Conservation (phyloP, 2,797 vertebrate genomes). For the Chromobotia macracanthus region DNA sequence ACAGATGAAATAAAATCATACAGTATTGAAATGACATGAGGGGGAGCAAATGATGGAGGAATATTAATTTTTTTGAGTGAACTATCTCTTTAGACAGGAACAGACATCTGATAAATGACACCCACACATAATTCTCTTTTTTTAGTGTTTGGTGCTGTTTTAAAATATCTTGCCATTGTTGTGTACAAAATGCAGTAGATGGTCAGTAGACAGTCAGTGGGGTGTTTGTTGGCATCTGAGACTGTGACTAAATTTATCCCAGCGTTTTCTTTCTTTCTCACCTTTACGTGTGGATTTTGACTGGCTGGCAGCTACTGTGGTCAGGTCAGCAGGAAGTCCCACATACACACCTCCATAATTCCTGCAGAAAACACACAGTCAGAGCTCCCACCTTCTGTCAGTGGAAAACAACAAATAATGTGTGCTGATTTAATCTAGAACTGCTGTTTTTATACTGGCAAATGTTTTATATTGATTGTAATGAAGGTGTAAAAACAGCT, state of each 20-base stretch:
- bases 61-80: too few species aligned
- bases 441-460: background rate
- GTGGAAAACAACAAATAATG: background rate
- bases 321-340: conserved; percentile 85
- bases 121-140: conserved; percentile 12
- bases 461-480: too few species aligned
- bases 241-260: background rate
- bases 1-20: too few species aligned
- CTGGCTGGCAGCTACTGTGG: conserved; percentile 80
- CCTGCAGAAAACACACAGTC: conserved; percentile 68
- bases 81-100: too few species aligned
- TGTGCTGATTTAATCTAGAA: background rate
- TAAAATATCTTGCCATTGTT: background rate
- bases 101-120: too few species aligned
- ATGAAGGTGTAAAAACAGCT: conserved; percentile 22
- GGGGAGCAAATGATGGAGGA: too few species aligned
- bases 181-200: too few species aligned
- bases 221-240: background rate
- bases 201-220: too few species aligned
- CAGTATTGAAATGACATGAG: too few species aligned
- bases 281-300: conserved; percentile 86
- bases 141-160: background rate
- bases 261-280: conserved; percentile 69
- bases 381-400: conserved; percentile 3
- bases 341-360: conserved; percentile 97